Evolutionary conservation across 2,888 invertebrate genomes (phyloP), one percentile per base, ranked within the genome.

Genomic region (Philaethria dido): DNA sequence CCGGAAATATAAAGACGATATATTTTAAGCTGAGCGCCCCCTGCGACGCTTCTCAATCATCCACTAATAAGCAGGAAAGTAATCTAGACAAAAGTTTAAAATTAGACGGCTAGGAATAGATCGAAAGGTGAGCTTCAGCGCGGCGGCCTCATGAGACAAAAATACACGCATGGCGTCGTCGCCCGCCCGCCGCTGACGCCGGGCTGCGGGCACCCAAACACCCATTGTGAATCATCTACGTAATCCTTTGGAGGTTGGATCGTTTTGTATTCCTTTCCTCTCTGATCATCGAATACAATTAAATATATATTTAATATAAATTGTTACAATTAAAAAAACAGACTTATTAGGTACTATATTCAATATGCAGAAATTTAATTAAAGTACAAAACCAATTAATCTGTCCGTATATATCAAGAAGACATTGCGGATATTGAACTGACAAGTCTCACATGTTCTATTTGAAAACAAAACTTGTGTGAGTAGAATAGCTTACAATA

Each of bases 71-170:
- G 90, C 84, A 87, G 90, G 87, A 89, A 89, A 89, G 90, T 88
- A 84, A 91, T 92, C 90, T 88, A 92, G 91, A 92, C 91, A 92
- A 90, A 91, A 88, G 90, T 91, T 88, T 91, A 91, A 87, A 89
- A 88, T 89, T 91, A 86, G 76, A 71, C 75, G 68, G 81, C 80
- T 85, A 84, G 82, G 82, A 92, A 92, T 92, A 92, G 89, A 89
- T 82, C 82, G 90, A 89, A 89, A 92, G 92, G 92, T 91, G 91
- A 90, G 91, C 89, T 88, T 85, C 80, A 83, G 86, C 85, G 83
- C 85, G 83, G 85, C 87, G 89, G 89, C 88, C 87, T 87, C 90
- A 85, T 82, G 80, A 75, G 82, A 80, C 89, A 90, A 83, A 89
- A 91, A 90, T 90, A 90, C 76, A 73, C 71, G 77, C 77, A 71